Conservation (phyloP, 2,888 invertebrate genomes). For the Heliconius hortense region DNA sequence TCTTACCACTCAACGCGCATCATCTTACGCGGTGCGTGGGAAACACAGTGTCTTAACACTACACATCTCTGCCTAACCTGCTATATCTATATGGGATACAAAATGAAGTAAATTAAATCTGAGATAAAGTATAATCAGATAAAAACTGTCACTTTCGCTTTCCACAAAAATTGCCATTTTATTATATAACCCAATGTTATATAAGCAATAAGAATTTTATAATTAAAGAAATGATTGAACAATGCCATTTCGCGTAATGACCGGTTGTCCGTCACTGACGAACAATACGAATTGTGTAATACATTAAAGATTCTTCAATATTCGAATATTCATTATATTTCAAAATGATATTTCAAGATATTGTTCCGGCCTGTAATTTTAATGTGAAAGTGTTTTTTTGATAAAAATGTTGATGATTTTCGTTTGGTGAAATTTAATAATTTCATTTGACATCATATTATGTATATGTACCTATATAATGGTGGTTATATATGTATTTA, state of each 20-base stretch:
- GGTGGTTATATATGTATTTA: no score
- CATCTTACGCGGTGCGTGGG: no score
- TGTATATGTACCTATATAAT: no score
- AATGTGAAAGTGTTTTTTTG: conserved; percentile 35
- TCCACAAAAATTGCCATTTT: neutral
- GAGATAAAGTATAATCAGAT: neutral
- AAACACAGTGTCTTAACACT: neutral
- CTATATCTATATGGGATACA: no score
- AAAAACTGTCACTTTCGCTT: neutral
- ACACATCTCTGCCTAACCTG: no score
- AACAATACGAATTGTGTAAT: conserved; percentile 31
- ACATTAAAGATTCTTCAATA: conserved; percentile 37
- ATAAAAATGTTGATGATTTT: conserved; percentile 39
- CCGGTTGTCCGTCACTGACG: conserved; percentile 32
- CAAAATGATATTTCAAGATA: conserved; percentile 32
- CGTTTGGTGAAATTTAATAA: neutral
- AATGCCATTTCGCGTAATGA: conserved; percentile 27
- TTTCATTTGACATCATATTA: neutral
- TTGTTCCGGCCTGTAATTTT: conserved; percentile 34
- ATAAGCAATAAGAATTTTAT: conserved; percentile 3
- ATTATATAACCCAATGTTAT: conserved; percentile 3
- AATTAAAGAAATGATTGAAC: conserved; percentile 16
- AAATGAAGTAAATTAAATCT: no score
- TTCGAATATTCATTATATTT: conserved; percentile 39
- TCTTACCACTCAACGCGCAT: no score